Conservation (phyloP, 2,113 vertebrate genomes). For the Dolichallabes microphthalmus region DNA sequence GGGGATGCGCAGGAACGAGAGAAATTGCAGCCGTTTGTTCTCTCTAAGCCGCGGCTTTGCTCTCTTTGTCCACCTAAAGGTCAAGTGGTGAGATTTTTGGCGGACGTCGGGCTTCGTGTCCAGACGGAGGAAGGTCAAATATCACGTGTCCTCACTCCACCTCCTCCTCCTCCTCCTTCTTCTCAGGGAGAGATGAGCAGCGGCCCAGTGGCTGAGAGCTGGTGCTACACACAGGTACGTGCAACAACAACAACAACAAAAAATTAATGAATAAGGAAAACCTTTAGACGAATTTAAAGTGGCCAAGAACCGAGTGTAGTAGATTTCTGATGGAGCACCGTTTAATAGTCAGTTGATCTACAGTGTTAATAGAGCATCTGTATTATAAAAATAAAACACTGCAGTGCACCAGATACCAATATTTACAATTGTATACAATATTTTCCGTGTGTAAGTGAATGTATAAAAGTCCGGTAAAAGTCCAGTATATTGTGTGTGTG, state of each 20-base stretch:
- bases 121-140: conserved; percentile 63
- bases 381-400: no score
- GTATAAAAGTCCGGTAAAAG: no score
- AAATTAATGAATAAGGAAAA: not conserved
- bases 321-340: not conserved
- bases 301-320: not conserved
- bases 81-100: conserved; percentile 16
- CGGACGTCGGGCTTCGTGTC: not conserved
- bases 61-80: not conserved
- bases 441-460: no score
- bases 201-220: conserved; percentile 96
- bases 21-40: conserved; percentile 33
- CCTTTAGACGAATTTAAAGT: no score
- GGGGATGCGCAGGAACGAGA: conserved; percentile 1
- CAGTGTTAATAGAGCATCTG: not conserved
- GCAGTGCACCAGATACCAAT: no score
- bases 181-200: conserved; percentile 95
- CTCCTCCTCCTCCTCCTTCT: conserved; percentile 76
- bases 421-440: no score
- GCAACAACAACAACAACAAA: no score
- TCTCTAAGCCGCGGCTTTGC: conserved; percentile 7
- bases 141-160: conserved; percentile 98
- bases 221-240: conserved; percentile 96
- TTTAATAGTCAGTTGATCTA: not conserved
- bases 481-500: no score